These are phyloP conservation scores for Drosophila subquinaria DNA, from an alignment of 2,888 invertebrate species.

Conservation along the genomic window DNA sequence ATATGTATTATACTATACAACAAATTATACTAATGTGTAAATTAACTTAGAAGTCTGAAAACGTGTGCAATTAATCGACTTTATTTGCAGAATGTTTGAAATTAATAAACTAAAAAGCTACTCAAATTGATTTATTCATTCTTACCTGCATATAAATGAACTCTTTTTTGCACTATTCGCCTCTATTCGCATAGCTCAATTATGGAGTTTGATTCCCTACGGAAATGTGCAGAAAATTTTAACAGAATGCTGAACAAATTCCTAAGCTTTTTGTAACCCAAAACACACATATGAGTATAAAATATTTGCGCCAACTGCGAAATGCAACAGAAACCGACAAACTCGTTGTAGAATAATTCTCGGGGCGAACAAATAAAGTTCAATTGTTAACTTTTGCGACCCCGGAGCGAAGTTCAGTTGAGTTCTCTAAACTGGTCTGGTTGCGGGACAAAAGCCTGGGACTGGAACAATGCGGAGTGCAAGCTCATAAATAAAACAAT, in stretches of 20 bases:
- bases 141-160: neutral
- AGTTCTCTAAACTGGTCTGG: constrained; percentile 52
- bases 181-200: constrained; percentile 23
- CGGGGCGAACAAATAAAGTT: constrained; percentile 50
- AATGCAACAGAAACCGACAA: neutral
- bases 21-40: too few species aligned
- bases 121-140: neutral
- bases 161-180: neutral
- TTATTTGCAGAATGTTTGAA: neutral
- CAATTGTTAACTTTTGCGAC: constrained; percentile 56
- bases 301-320: constrained; percentile 12
- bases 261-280: constrained; percentile 36
- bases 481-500: constrained; percentile 81
- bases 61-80: neutral
- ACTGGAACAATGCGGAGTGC: constrained; percentile 44
- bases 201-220: constrained; percentile 23
- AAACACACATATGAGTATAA: constrained; percentile 2
- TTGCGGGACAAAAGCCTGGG: constrained; percentile 36
- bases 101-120: neutral
- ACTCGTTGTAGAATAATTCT: constrained; percentile 26
- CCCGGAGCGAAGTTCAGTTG: constrained; percentile 52
- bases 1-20: too few species aligned
- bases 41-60: neutral
- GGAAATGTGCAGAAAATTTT: constrained; percentile 20
- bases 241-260: constrained; percentile 33